Base-by-base conservation (phyloP, 2,113 vertebrate genomes). In the Motacilla tschutschensis region DNA sequence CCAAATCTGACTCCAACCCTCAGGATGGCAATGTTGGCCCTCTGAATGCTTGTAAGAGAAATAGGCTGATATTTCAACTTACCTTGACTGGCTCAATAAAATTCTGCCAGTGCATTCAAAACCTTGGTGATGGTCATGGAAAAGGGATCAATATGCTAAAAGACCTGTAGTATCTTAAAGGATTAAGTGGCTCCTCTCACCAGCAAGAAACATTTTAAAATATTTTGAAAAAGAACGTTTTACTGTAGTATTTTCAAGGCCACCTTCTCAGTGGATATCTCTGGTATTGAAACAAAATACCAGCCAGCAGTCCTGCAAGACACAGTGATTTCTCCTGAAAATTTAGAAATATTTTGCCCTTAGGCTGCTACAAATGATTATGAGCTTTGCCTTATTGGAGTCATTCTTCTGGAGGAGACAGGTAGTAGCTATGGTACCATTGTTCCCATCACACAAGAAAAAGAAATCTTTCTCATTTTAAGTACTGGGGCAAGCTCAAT, bases 11-110 rank as follows among this genome's bases (percentile, higher is more conserved):
- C 33, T 60, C 41, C n/a, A 46, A 14, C 8, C 2, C 25, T 24
- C 33, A 26, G n/a, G 44, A 73, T 11, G 9, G 4, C 28, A 67
- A 35, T 8, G 7, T 18, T 0, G 1, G 15, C 16, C 14, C 3
- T 57, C 44, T 16, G 60, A 48, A 26, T 21, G 40, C 8, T 25
- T 66, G 3, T 15, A 24, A 58, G 12, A 73, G 31, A 82, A 57
- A 35, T 4, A 18, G 3, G 6, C 5, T 24, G 17, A 9, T 55
- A 59, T 64, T 21, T 65, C 20, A 46, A 66, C 6, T 69, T 53
- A 63, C 10, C 31, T 48, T 63, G 43, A 16, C 24, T 0, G 0
- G 41, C 19, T 16, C 0, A 2, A 22, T 48, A 57, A 72, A 73
- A 29, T 10, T 62, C n/a, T 80, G 7, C 22, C n/a, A 79, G 14